These are phyloP conservation scores for Rhinogobius similis DNA, from an alignment of 2,113 vertebrate species.

Conservation along the genomic window DNA sequence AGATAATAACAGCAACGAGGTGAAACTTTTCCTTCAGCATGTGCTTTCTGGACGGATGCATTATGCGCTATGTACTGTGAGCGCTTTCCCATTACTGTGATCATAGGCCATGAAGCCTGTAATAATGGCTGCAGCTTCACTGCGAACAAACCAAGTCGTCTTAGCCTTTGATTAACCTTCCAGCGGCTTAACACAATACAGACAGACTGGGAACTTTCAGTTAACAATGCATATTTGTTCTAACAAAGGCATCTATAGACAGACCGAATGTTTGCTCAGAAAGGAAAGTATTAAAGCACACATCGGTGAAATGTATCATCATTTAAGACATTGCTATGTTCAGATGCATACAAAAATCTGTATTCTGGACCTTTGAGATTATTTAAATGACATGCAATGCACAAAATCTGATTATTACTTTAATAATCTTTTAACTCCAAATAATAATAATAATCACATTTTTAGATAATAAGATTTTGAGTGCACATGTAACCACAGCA, in stretches of 20 bases:
- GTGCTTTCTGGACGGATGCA: conserved; percentile 51
- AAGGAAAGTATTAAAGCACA: not conserved
- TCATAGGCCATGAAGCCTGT: conserved; percentile 62
- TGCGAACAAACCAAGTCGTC: conserved; percentile 35
- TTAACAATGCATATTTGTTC: not conserved
- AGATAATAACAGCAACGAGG: conserved; percentile 60
- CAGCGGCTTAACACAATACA: conserved; percentile 18
- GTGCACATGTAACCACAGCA: too few relatives aligned
- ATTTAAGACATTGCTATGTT: too few relatives aligned
- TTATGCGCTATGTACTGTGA: conserved; percentile 55
- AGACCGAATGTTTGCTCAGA: not conserved
- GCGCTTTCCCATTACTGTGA: conserved; percentile 60
- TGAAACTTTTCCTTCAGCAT: conserved; percentile 50
- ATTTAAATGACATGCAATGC: too few relatives aligned
- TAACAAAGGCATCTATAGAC: not conserved
- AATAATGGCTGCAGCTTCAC: conserved; percentile 47
- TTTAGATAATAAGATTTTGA: too few relatives aligned
- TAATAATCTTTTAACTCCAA: too few relatives aligned
- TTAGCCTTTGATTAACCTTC: conserved; percentile 55
- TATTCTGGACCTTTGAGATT: too few relatives aligned
- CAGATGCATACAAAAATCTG: too few relatives aligned
- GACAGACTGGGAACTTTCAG: not conserved
- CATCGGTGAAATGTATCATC: not conserved
- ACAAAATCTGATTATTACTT: too few relatives aligned
- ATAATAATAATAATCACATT: too few relatives aligned